Conservation (phyloP, 2,113 vertebrate genomes). For the Tyrannus savana region DNA sequence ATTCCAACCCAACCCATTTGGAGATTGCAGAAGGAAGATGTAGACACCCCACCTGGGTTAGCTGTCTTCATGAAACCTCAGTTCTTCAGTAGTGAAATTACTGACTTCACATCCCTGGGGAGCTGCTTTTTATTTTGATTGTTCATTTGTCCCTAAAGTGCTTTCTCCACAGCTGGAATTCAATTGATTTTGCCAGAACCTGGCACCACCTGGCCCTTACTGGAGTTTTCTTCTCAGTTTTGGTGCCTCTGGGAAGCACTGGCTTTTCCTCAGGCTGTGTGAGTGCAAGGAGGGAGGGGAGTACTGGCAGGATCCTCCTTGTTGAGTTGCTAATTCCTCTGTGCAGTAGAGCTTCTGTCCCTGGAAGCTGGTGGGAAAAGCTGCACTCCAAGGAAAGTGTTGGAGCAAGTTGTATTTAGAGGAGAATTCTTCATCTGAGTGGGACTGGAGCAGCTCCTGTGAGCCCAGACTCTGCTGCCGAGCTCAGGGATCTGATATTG, state of each 20-base stretch:
- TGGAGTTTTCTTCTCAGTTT: not conserved
- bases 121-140: not conserved
- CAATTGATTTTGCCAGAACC: not conserved
- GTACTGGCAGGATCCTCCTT: not conserved
- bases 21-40: not conserved
- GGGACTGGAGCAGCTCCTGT: not conserved
- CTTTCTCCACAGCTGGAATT: not conserved
- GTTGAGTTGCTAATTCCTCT: constrained; percentile 24
- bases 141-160: not conserved
- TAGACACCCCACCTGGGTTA: rapidly evolving
- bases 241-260: not conserved
- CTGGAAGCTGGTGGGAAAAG: not conserved
- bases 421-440: not conserved
- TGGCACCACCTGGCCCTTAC: not conserved
- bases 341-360: not conserved
- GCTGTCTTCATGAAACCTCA: not conserved
- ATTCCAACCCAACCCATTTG: not conserved
- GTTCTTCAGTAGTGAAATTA: not conserved
- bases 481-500: not conserved
- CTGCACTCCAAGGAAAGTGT: not conserved
- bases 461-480: not conserved
- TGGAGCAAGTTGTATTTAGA: not conserved
- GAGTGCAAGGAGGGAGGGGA: not conserved
- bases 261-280: not conserved
- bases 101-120: not conserved